Conservation (phyloP, 2,113 vertebrate species). For the Pionites leucogaster region DNA sequence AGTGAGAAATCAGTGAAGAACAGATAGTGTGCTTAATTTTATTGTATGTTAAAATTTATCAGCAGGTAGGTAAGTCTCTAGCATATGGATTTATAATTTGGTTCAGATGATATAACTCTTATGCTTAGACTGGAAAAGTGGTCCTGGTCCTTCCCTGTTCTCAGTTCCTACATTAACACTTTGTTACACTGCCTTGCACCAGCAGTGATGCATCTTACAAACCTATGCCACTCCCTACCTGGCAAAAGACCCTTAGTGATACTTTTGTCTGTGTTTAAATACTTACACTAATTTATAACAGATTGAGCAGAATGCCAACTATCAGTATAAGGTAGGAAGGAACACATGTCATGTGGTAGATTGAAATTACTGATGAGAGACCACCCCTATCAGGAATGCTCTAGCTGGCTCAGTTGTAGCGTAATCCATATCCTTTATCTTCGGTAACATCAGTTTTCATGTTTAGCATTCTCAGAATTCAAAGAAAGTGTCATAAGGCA, state of each 20-base stretch:
- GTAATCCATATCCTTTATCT: background rate
- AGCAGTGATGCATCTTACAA: background rate
- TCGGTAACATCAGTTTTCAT: background rate
- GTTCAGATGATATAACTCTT: background rate
- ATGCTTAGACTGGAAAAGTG: background rate
- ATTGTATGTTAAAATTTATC: background rate
- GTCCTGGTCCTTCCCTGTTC: background rate
- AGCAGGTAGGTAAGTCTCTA: background rate
- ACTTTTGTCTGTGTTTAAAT: background rate
- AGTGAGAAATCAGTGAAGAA: background rate
- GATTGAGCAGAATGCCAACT: background rate
- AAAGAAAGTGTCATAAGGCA: background rate
- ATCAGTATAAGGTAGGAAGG: background rate
- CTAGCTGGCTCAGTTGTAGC: background rate
- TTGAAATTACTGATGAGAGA: background rate
- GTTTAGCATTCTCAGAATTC: background rate
- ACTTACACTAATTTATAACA: background rate
- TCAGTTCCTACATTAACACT: background rate
- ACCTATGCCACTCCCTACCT: background rate
- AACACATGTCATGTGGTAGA: background rate
- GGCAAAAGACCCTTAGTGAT: background rate
- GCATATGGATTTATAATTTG: background rate
- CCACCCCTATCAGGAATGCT: background rate
- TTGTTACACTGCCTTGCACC: rapidly evolving
- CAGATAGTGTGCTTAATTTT: background rate